Evolutionary conservation across 2,888 invertebrate genomes (phyloP).

Genomic region (Arrhopalites spinosus): DNA sequence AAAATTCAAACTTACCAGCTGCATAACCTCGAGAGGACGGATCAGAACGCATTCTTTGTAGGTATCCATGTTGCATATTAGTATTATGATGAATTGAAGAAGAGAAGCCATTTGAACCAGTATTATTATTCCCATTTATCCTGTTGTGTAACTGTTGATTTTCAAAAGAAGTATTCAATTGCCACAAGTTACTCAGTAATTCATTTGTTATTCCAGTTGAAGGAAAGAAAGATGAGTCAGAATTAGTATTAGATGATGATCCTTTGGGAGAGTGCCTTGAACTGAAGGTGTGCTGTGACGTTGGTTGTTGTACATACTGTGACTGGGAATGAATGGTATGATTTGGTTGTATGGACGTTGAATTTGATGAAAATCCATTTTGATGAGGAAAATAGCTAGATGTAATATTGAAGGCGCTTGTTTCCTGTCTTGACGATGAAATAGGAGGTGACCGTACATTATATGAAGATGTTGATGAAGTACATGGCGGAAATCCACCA

Average conservation of each 20-base stretch:
- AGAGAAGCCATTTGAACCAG: slow-evolving; percentile 1
- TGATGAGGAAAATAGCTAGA: slow-evolving; percentile 30
- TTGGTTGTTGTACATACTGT: slow-evolving; percentile 13
- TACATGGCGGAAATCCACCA: slow-evolving; percentile 16
- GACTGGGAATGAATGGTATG: slow-evolving; percentile 13
- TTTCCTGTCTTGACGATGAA: slow-evolving; percentile 24
- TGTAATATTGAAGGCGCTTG: slow-evolving; percentile 21
- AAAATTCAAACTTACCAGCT: slow-evolving; percentile 17
- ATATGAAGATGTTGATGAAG: slow-evolving; percentile 22
- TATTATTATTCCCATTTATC: neutral
- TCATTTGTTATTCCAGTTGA: slow-evolving; percentile 32
- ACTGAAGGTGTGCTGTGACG: slow-evolving; percentile 10
- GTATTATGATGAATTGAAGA: slow-evolving; percentile 13
- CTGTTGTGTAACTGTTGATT: slow-evolving; percentile 29
- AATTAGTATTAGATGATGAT: slow-evolving; percentile 1
- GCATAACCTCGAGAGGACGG: slow-evolving; percentile 37
- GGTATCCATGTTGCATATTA: slow-evolving; percentile 39
- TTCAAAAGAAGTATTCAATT: slow-evolving; percentile 36
- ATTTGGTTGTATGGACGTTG: neutral
- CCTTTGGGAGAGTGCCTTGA: slow-evolving; percentile 18
- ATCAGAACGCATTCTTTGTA: slow-evolving; percentile 53
- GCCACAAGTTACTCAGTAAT: slow-evolving; percentile 40
- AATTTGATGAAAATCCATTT: slow-evolving; percentile 16
- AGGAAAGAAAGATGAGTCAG: slow-evolving; percentile 23
- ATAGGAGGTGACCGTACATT: slow-evolving; percentile 13